These are phyloP conservation scores for Notocelia uddmanniana DNA, from an alignment of 2,888 invertebrate genomes.

Conservation along the genomic window DNA sequence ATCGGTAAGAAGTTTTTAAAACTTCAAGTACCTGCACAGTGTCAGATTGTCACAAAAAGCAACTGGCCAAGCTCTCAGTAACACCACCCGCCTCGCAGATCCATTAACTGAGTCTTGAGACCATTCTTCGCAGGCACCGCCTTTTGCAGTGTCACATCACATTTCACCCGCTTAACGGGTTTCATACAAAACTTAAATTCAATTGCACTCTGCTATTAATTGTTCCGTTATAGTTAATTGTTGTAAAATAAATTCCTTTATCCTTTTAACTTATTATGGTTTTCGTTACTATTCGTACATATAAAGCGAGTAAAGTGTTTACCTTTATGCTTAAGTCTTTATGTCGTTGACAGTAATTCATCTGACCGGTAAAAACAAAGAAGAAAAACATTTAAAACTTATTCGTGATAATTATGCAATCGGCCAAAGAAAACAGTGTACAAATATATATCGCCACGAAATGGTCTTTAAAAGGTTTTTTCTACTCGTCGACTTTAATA, in stretches of 20 bases:
- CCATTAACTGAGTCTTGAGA: conserved; percentile 48
- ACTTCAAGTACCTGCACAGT: conserved; percentile 10
- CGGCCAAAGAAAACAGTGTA: too few species aligned
- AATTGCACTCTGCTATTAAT: conserved; percentile 32
- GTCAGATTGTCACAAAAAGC: conserved; percentile 22
- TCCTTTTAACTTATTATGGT: too few species aligned
- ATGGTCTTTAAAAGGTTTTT: too few species aligned
- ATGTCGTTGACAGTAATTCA: too few species aligned
- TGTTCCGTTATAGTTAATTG: background rate
- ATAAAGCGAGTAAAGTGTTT: too few species aligned
- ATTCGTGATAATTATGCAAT: too few species aligned
- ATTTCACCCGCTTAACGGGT: conserved; percentile 2
- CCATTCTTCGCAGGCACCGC: conserved; percentile 47
- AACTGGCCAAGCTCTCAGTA: conserved; percentile 18
- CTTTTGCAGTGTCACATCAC: conserved; percentile 11
- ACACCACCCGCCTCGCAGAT: conserved; percentile 5
- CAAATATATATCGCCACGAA: too few species aligned
- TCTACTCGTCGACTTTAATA: too few species aligned
- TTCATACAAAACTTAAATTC: conserved; percentile 25
- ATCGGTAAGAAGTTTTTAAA: background rate
- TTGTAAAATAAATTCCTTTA: background rate
- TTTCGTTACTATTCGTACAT: too few species aligned
- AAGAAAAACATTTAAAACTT: too few species aligned
- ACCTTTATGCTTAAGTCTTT: too few species aligned
- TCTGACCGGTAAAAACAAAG: too few species aligned